A percentile compares a stretch with the other conserved stretches of the same genome.
Evolutionary conservation across 2,888 invertebrate genomes (phyloP).

Genomic region (Hirtodrosophila cameraria): DNA sequence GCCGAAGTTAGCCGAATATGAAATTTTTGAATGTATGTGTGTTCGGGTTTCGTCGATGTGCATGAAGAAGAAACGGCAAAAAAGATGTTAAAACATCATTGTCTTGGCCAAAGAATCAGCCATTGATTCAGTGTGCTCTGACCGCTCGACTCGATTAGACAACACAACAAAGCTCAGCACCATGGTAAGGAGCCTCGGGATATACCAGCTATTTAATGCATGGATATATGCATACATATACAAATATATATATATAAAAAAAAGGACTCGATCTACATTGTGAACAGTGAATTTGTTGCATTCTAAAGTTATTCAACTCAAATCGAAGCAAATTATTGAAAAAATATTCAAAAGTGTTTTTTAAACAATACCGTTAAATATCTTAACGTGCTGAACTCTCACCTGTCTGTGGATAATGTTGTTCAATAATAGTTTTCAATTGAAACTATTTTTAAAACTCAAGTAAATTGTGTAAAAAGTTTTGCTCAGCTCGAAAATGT

Average conservation of each 20-base stretch:
- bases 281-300: conserved; percentile 61
- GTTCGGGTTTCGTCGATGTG: conserved; percentile 44
- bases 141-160: conserved; percentile 84
- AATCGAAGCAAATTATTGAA: conserved; percentile 17
- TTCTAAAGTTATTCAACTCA: conserved; percentile 19
- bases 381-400: conserved; percentile 31
- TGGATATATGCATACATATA: conserved; percentile 44
- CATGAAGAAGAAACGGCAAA: conserved; percentile 62
- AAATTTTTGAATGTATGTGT: conserved; percentile 4
- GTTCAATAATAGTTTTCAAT: conserved; percentile 23
- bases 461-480: conserved; percentile 43
- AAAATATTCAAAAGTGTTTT: conserved; percentile 33
- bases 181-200: conserved; percentile 83
- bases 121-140: conserved; percentile 84
- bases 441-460: conserved; percentile 41
- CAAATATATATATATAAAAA: conserved; percentile 2
- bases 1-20: conserved; percentile 17
- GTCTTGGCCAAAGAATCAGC: conserved; percentile 82
- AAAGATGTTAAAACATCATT: conserved; percentile 82
- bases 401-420: conserved; percentile 37
- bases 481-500: conserved; percentile 29
- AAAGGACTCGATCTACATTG: conserved; percentile 53
- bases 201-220: conserved; percentile 33
- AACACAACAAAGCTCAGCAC: conserved; percentile 82
- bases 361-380: conserved; percentile 4